These are phyloP conservation scores for Brenthis ino DNA, from an alignment of 2,888 invertebrate genomes.

Conservation along the genomic window DNA sequence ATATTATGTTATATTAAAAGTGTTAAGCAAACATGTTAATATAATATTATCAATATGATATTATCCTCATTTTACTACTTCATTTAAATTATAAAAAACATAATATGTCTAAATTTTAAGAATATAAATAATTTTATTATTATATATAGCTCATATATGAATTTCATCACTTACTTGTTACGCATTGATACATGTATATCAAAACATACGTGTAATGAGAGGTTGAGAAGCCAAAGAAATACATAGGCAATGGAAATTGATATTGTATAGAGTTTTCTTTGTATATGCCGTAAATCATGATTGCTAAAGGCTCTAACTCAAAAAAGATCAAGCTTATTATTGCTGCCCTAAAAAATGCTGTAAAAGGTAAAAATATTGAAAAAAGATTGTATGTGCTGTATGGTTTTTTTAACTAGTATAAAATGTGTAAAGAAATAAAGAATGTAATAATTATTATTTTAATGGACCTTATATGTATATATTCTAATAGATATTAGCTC, in stretches of 20 bases:
- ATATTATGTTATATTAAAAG: no score
- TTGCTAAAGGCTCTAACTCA: slow-evolving; percentile 16
- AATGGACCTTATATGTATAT: no score
- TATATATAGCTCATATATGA: no score
- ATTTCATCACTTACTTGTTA: neutral
- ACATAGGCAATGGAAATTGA: slow-evolving; percentile 10
- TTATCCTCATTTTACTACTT: neutral
- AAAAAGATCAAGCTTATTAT: slow-evolving; percentile 11
- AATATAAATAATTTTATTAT: no score
- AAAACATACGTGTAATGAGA: neutral
- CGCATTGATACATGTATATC: slow-evolving; percentile 13
- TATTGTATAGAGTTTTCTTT: neutral
- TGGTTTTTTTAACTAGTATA: neutral
- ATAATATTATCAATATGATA: no score
- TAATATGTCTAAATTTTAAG: no score
- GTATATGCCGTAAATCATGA: slow-evolving; percentile 1
- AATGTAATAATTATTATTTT: no score
- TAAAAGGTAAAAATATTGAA: neutral
- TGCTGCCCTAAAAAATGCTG: slow-evolving; percentile 11
- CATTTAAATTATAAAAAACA: neutral
- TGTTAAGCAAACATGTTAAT: no score
- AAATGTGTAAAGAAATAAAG: no score
- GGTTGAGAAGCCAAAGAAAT: neutral
- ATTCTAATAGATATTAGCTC: no score
- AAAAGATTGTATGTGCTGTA: neutral